A percentile compares a stretch with the other conserved stretches of the same genome.
phyloP scores from a whole-genome alignment of 2,888 invertebrate genomes.

The Branchipolynoe longqiensis region DNA sequence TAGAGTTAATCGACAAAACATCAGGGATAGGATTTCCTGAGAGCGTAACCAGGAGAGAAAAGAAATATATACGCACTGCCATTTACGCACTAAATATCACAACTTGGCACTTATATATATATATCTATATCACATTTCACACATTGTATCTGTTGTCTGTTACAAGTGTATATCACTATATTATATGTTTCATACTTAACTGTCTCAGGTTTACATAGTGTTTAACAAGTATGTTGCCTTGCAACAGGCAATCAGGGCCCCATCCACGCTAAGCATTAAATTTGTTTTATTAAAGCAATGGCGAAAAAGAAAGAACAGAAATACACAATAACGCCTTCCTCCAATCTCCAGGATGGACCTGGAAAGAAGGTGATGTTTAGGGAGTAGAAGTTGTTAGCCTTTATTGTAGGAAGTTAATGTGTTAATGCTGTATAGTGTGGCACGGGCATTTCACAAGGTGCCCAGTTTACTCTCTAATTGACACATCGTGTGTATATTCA shows the following conservation, averaged over 20 bases:
- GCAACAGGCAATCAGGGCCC: conserved; percentile 52
- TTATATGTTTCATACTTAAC: conserved; percentile 45
- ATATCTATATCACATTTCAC: conserved; percentile 17
- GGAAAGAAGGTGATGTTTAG: too few species aligned
- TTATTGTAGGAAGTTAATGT: too few species aligned
- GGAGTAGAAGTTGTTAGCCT: background rate
- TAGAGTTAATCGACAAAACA: too few species aligned
- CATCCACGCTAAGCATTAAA: conserved; percentile 24
- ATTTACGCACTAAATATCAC: background rate
- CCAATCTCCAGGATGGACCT: too few species aligned
- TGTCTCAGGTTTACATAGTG: conserved; percentile 51
- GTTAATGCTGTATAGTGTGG: too few species aligned
- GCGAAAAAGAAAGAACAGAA: conserved; percentile 3
- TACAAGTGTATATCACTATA: conserved; percentile 27
- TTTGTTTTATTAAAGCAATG: too few species aligned
- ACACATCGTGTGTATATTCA: too few species aligned
- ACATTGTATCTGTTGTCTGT: conserved; percentile 24
- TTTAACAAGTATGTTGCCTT: conserved; percentile 11
- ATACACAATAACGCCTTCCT: background rate
- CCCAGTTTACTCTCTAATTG: too few species aligned
- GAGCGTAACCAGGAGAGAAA: too few species aligned
- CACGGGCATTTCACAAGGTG: too few species aligned
- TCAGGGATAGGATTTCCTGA: too few species aligned
- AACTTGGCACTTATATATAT: background rate
- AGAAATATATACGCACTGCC: background rate